Conservation (phyloP, 2,888 invertebrate genomes). For the Eupithecia subfuscata region DNA sequence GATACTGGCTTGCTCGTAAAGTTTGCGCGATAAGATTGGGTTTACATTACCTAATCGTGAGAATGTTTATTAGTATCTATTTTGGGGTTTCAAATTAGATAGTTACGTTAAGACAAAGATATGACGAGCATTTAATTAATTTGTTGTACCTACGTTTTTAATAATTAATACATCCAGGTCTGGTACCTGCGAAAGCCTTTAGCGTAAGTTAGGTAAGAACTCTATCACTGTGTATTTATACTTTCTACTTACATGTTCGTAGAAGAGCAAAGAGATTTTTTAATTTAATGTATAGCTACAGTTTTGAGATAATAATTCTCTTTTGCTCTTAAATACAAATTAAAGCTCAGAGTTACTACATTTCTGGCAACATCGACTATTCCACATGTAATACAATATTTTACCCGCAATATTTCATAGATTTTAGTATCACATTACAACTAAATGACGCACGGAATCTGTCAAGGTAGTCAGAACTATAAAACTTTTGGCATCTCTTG, state of each 20-base stretch:
- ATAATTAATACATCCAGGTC: no score
- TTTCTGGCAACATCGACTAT: neutral
- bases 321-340: neutral
- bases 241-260: no score
- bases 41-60: slow-evolving; percentile 4
- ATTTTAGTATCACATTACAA: slow-evolving; percentile 5
- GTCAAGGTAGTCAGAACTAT: slow-evolving; percentile 9
- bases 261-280: neutral
- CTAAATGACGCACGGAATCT: slow-evolving; percentile 7
- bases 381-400: neutral
- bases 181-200: no score
- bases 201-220: neutral
- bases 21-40: slow-evolving; percentile 15
- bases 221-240: neutral
- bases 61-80: slow-evolving; percentile 21
- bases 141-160: neutral
- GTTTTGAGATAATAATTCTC: neutral
- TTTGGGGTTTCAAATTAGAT: slow-evolving; percentile 10
- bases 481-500: slow-evolving; percentile 16
- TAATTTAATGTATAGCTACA: neutral
- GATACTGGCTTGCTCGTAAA: slow-evolving; percentile 24
- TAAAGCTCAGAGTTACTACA: neutral
- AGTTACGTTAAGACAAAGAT: neutral
- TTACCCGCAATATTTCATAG: neutral
- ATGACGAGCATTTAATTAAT: neutral